These are phyloP conservation scores for Lampropteryx suffumata DNA, from an alignment of 2,888 invertebrate species.

Conservation along the genomic window DNA sequence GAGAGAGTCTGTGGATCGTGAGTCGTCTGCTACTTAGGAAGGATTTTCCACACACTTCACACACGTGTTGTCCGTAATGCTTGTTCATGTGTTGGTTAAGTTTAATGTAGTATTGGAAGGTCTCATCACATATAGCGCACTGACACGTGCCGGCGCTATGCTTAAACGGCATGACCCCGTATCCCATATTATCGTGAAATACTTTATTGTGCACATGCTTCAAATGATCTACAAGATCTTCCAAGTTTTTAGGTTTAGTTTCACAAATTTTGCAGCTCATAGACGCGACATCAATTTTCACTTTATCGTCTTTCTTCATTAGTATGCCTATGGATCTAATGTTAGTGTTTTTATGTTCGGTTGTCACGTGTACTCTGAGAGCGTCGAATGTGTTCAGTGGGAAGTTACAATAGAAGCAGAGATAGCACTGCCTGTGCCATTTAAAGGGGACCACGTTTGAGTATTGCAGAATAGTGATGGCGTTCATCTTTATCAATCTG, in stretches of 20 bases:
- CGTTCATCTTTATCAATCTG: slow-evolving; percentile 67
- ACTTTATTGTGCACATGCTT: slow-evolving; percentile 46
- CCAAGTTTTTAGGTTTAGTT: slow-evolving; percentile 38
- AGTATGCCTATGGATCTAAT: slow-evolving; percentile 63
- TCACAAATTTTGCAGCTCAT: slow-evolving; percentile 55
- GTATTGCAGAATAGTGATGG: slow-evolving; percentile 59
- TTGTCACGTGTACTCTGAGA: slow-evolving; percentile 66
- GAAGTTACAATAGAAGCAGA: slow-evolving; percentile 73
- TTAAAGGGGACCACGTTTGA: slow-evolving; percentile 69
- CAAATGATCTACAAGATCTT: slow-evolving; percentile 52
- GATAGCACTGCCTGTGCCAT: slow-evolving; percentile 71
- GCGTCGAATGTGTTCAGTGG: slow-evolving; percentile 51
- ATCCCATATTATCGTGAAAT: slow-evolving; percentile 52
- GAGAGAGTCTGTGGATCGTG: slow-evolving; percentile 57
- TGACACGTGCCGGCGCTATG: slow-evolving; percentile 47
- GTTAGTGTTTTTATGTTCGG: slow-evolving; percentile 54
- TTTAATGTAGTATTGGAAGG: slow-evolving; percentile 68
- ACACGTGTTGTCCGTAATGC: slow-evolving; percentile 66
- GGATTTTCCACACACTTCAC: slow-evolving; percentile 69
- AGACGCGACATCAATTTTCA: slow-evolving; percentile 65
- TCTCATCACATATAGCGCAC: slow-evolving; percentile 61
- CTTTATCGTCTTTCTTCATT: slow-evolving; percentile 65
- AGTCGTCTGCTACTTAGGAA: slow-evolving; percentile 65
- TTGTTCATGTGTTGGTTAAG: slow-evolving; percentile 74
- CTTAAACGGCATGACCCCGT: slow-evolving; percentile 65